phyloP scores from a whole-genome alignment of 2,113 vertebrate genomes.

The Zosterops borbonicus region DNA sequence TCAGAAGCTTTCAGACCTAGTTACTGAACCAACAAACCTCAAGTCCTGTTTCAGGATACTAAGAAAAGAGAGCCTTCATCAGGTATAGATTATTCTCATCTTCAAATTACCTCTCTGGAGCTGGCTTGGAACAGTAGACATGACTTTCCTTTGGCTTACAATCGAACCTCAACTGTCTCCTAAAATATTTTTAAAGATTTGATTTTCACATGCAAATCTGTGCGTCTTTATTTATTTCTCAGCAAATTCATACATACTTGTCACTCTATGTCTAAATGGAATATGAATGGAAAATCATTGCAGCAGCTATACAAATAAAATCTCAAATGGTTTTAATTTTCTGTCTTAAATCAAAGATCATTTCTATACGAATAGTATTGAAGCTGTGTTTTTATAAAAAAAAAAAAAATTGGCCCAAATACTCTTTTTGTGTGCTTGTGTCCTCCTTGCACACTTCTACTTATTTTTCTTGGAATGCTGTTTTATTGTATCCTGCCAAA shows the following conservation, averaged over 20 bases:
- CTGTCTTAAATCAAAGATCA: neutral
- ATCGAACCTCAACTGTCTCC: neutral
- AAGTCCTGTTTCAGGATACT: neutral
- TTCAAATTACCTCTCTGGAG: neutral
- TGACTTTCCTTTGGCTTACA: conserved; percentile 14
- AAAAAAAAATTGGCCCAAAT: neutral
- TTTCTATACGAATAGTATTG: neutral
- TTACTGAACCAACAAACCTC: conserved; percentile 31
- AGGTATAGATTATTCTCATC: neutral
- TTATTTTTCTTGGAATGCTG: neutral
- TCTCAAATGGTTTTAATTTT: neutral
- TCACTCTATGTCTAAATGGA: neutral
- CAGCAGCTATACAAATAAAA: neutral
- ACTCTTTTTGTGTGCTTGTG: neutral
- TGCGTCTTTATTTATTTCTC: neutral
- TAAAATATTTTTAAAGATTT: neutral
- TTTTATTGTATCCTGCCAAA: neutral
- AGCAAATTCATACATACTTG: neutral
- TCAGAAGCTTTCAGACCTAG: conserved; percentile 12
- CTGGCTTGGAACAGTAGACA: neutral
- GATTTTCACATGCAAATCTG: neutral
- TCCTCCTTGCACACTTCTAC: neutral
- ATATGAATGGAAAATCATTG: neutral
- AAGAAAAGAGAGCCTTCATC: neutral
- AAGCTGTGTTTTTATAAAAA: neutral